Conservation (phyloP, 2,888 invertebrate genomes). For the Brachyptera putata region DNA sequence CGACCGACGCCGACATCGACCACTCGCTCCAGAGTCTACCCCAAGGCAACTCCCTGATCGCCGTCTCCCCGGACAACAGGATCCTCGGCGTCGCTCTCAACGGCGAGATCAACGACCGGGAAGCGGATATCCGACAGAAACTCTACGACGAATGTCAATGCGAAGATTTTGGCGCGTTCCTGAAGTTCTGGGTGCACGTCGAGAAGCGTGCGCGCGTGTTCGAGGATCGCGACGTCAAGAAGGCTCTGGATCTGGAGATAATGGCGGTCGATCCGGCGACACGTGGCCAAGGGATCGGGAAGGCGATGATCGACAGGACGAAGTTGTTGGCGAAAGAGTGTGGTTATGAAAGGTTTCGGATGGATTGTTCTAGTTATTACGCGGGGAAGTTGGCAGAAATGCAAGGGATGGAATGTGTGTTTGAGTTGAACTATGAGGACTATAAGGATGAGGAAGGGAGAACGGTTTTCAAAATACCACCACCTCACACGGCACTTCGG, state of each 20-base stretch:
- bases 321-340: constrained; percentile 1
- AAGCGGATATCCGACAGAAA: not conserved
- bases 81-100: constrained; percentile 12
- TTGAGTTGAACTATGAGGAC: not conserved
- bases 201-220: constrained; percentile 1
- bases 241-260: constrained; percentile 3
- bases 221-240: not conserved
- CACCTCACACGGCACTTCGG: not conserved
- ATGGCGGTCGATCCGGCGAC: not conserved
- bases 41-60: constrained; percentile 15
- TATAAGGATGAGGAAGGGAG: constrained; percentile 9
- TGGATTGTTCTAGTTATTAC: constrained; percentile 21
- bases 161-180: not conserved
- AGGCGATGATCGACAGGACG: not conserved
- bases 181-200: constrained; percentile 13
- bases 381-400: constrained; percentile 3
- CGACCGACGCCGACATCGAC: constrained; percentile 8
- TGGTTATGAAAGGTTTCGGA: not conserved
- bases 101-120: constrained; percentile 17
- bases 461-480: not conserved
- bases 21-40: constrained; percentile 15
- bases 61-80: constrained; percentile 2
- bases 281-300: not conserved
- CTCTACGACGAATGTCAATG: not conserved
- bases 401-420: constrained; percentile 18